Conservation (phyloP, 1,140 invertebrate genomes). For the Bilobella aurantiaca region DNA sequence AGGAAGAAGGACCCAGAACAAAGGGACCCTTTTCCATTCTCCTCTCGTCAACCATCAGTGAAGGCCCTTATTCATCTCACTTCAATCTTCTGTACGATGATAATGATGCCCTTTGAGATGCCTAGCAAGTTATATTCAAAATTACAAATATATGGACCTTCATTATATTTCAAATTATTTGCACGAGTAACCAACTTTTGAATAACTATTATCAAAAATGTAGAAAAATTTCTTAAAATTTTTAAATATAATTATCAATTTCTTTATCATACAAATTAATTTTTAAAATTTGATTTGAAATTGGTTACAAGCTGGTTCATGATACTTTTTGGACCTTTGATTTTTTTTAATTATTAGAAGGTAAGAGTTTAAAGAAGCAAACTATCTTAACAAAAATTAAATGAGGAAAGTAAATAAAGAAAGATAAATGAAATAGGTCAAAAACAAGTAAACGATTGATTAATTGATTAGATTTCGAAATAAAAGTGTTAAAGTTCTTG, state of each 20-base stretch:
- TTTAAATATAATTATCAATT: neutral
- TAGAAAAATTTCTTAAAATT: neutral
- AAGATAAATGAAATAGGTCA: too few species aligned
- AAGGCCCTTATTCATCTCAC: neutral
- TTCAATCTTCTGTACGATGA: conserved; percentile 2
- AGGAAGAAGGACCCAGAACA: neutral
- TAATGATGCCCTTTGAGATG: neutral
- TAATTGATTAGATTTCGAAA: too few species aligned
- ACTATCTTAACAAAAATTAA: neutral
- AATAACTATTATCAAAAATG: neutral
- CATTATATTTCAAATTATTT: neutral
- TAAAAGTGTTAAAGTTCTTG: too few species aligned
- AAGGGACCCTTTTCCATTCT: neutral
- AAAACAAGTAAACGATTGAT: too few species aligned
- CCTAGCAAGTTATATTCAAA: neutral
- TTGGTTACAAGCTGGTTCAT: too few species aligned
- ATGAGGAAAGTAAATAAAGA: too few species aligned
- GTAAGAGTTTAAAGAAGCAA: neutral
- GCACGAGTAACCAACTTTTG: neutral
- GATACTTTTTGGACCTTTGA: too few species aligned
- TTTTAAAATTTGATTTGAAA: too few species aligned
- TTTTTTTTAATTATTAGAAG: neutral
- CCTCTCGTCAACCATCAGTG: neutral
- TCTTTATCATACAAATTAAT: too few species aligned
- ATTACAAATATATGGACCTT: neutral